A percentile compares a stretch with the other conserved stretches of the same genome.
Conservation (phyloP, 2,888 invertebrate genomes). For the Cerceris rybyensis region DNA sequence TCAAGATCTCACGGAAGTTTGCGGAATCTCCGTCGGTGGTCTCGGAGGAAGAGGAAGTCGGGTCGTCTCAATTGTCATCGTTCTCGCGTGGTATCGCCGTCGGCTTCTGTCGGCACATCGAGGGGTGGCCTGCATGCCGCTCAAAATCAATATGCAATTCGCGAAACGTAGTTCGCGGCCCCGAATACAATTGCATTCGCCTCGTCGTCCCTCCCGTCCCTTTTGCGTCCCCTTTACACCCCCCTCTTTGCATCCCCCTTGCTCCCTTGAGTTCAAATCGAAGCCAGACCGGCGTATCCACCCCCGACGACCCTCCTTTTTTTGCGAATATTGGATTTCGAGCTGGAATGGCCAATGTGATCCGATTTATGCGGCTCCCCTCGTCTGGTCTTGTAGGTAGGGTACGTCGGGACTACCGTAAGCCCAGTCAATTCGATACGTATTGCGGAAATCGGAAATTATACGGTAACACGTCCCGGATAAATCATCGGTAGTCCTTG, state of each 20-base stretch:
- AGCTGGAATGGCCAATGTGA: conserved; percentile 60
- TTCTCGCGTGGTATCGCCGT: conserved; percentile 4
- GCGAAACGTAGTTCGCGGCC: conserved; percentile 63
- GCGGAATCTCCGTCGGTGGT: conserved; percentile 2
- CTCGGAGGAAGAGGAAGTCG: not conserved
- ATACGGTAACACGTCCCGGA: conserved; percentile 39
- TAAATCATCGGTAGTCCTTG: no score
- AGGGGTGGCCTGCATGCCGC: conserved; percentile 3
- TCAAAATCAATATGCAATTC: conserved; percentile 68
- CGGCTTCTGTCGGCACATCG: conserved; percentile 22
- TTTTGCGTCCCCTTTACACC: not conserved
- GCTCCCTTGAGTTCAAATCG: conserved; percentile 17
- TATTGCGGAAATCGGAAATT: conserved; percentile 55
- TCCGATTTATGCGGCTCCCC: conserved; percentile 58
- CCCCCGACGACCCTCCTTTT: conserved; percentile 42
- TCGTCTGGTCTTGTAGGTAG: conserved; percentile 8
- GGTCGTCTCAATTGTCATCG: conserved; percentile 4
- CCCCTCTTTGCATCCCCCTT: not conserved
- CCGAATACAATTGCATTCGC: conserved; percentile 60
- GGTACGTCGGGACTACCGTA: conserved; percentile 8
- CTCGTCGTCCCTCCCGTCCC: conserved; percentile 12
- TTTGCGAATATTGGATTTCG: conserved; percentile 62
- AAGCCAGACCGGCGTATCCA: conserved; percentile 36
- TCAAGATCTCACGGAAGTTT: not conserved
- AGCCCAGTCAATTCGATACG: conserved; percentile 39